Evolutionary conservation across 2,113 vertebrate species (phyloP).

Genomic region (Piaya cayana): DNA sequence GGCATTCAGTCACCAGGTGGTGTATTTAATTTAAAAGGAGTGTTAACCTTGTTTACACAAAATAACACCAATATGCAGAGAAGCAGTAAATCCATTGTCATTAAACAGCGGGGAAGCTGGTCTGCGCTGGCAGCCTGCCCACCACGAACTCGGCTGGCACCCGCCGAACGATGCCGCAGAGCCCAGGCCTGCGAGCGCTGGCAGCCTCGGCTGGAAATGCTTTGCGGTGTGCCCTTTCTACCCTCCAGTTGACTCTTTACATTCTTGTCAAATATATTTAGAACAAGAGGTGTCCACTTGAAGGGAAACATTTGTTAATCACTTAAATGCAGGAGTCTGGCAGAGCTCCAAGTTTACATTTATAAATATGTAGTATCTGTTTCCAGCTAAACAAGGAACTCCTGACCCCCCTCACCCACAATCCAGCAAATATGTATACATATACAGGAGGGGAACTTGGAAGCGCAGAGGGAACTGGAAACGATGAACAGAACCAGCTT

Average conservation of each 20-base stretch:
- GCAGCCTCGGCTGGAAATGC: slow-evolving; percentile 67
- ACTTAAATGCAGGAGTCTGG: slow-evolving; percentile 84
- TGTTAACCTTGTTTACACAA: slow-evolving; percentile 98
- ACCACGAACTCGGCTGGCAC: slow-evolving; percentile 75
- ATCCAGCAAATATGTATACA: slow-evolving; percentile 41
- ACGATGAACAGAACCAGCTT: slow-evolving; percentile 55
- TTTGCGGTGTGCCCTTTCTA: slow-evolving; percentile 71
- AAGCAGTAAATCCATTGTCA: slow-evolving; percentile 92
- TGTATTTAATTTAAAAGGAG: slow-evolving; percentile 92
- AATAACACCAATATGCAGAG: slow-evolving; percentile 88
- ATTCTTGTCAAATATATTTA: slow-evolving; percentile 90
- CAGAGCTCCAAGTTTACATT: slow-evolving; percentile 82
- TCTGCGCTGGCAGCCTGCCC: slow-evolving; percentile 86
- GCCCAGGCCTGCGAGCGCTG: slow-evolving; percentile 19
- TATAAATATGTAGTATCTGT: slow-evolving; percentile 76
- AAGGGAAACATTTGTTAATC: slow-evolving; percentile 84
- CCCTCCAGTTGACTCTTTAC: slow-evolving; percentile 79
- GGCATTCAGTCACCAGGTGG: slow-evolving; percentile 87
- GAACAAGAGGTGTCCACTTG: slow-evolving; percentile 86
- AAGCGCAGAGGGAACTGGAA: neutral
- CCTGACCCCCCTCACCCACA: slow-evolving; percentile 31
- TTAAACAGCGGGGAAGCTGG: slow-evolving; percentile 90
- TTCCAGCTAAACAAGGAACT: slow-evolving; percentile 67
- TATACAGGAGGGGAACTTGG: neutral
- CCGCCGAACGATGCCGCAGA: neutral